Evolutionary conservation across 2,888 invertebrate species (phyloP), one percentile per base, ranked within the genome.

Genomic region (Lomographa bimaculata): DNA sequence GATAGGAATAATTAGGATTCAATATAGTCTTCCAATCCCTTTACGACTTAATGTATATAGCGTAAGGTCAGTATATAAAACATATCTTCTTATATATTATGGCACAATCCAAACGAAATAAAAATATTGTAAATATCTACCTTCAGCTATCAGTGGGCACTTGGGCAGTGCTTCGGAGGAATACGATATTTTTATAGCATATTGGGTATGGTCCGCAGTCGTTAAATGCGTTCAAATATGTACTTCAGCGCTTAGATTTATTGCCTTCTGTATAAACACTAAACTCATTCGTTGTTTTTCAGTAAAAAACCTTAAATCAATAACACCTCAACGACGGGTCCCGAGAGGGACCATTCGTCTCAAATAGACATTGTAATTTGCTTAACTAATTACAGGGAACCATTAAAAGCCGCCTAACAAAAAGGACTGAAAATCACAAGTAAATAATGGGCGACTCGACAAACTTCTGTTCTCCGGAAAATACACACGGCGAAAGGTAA

Each of bases 321-420:
- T 26, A 44, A 54, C 48, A 30, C 33, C 50, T 46, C 37, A 48
- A 50, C 47, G 47, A 53, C 47, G 40, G 49, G 37, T 48, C 28
- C 42, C 10, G 27, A 38, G 27, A 27, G 34, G 32, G 49, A 38
- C 46, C 40, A 44, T 29, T 24, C 35, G 53, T 55, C 50, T 54
- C 56, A 58, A 60, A 69, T 67, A 67, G 57, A 63, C 61, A 57
- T 50, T 60, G 62, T 70, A 70, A 74, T 74, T 76, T 61, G 57
- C 57, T 64, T 48, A 46, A 59, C 53, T 72, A 72, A 72, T 77
- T 75, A 76, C 58, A 67, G 58, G 54, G 63, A 52, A 43, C 42
- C 47, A 61, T 60, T 54, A 55, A 51, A 30, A 46, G 44, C 49
- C 34, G 42, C 48, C 45, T 48, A 50, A 57, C 48, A 51, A 56